Evolutionary conservation across 2,888 invertebrate species (phyloP).

Genomic region (Drosophila nr. medialis): DNA sequence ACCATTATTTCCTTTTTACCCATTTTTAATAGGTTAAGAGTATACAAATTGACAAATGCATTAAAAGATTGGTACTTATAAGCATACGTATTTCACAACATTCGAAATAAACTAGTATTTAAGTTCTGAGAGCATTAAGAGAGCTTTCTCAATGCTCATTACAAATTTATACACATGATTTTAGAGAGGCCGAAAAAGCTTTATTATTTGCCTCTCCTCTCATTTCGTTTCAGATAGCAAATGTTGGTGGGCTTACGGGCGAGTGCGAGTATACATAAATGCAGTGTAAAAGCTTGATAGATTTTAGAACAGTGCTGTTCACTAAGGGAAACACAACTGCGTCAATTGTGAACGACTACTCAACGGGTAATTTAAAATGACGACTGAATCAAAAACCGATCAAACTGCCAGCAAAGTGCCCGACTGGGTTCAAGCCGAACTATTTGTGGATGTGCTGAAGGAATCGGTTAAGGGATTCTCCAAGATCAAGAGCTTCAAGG

Average conservation of each 20-base stretch:
- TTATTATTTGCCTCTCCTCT: constrained; percentile 1
- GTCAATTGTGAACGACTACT: neutral
- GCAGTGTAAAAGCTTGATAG: constrained; percentile 1
- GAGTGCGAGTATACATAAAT: constrained; percentile 13
- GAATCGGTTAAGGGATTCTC: constrained; percentile 41
- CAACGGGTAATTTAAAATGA: constrained; percentile 17
- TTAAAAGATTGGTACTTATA: neutral
- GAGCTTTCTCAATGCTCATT: constrained; percentile 12
- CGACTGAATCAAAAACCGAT: constrained; percentile 14
- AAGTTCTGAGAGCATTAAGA: neutral
- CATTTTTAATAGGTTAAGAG: neutral
- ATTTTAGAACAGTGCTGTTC: constrained; percentile 13
- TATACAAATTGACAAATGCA: neutral
- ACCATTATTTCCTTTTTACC: neutral
- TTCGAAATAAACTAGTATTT: neutral
- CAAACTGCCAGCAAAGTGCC: constrained; percentile 27
- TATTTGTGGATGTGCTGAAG: constrained; percentile 48
- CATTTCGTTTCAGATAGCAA: neutral
- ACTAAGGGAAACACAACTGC: neutral
- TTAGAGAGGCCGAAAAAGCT: constrained; percentile 13
- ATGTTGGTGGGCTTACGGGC: neutral
- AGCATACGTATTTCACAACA: neutral
- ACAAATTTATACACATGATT: neutral
- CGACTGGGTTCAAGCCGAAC: constrained; percentile 54
- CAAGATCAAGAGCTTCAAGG: constrained; percentile 46